Conservation (phyloP, 53 echinoderm and acorn worm genomes). For the Temnopleurus reevesii region DNA sequence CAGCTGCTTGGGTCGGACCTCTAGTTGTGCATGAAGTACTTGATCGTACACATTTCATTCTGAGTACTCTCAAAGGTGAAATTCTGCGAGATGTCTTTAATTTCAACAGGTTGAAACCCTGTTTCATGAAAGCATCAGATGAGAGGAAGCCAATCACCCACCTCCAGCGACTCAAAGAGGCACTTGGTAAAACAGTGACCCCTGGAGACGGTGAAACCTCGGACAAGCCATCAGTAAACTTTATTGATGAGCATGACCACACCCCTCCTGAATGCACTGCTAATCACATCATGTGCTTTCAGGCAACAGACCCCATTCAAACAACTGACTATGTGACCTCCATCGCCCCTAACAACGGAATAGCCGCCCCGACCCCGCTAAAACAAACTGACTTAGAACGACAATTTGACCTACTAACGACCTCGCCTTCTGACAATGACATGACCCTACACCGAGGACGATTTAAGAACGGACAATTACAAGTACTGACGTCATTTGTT, state of each 20-base stretch:
- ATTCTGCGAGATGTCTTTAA: slow-evolving; percentile 54
- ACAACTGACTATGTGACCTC: neutral
- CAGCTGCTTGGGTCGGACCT: slow-evolving; percentile 54
- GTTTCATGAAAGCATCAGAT: slow-evolving; percentile 43
- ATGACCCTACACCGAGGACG: neutral
- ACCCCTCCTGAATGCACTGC: neutral
- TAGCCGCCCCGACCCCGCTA: neutral
- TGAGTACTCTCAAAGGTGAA: slow-evolving; percentile 51
- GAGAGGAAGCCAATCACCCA: slow-evolving; percentile 46
- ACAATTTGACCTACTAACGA: neutral
- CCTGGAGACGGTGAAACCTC: neutral
- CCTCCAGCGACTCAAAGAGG: neutral
- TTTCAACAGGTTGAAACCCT: slow-evolving; percentile 50
- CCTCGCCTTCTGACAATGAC: neutral
- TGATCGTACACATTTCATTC: slow-evolving; percentile 47
- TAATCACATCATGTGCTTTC: neutral
- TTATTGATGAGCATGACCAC: neutral
- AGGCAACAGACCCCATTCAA: neutral
- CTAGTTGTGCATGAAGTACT: slow-evolving; percentile 49
- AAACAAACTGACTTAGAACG: neutral
- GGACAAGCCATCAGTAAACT: neutral
- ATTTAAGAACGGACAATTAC: slow-evolving; percentile 19
- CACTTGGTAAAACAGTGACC: neutral
- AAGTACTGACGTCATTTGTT: slow-evolving; percentile 34
- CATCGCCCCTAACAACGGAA: neutral